Evolutionary conservation across 2,888 invertebrate genomes (phyloP).

Genomic region (Stenodera caucasica): DNA sequence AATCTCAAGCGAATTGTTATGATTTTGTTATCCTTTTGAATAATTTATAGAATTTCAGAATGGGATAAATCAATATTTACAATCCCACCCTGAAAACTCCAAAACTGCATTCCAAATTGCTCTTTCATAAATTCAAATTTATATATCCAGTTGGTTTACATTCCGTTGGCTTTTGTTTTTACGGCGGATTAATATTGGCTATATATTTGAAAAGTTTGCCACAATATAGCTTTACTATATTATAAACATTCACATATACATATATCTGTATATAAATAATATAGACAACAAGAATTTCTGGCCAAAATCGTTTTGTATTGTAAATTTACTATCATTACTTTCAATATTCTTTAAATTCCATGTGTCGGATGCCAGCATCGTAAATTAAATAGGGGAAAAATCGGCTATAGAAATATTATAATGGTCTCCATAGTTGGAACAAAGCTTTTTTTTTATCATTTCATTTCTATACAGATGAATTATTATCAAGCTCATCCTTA

Average conservation of each 20-base stretch:
- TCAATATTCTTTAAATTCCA: slow-evolving; percentile 25
- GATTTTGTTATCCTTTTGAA: slow-evolving; percentile 22
- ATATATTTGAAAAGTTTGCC: slow-evolving; percentile 30
- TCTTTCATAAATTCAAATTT: slow-evolving; percentile 40
- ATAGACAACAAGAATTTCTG: background rate
- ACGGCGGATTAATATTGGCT: slow-evolving; percentile 32
- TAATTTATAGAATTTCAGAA: slow-evolving; percentile 16
- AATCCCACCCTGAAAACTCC: slow-evolving; percentile 21
- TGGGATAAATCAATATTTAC: slow-evolving; percentile 21
- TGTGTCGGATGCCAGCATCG: slow-evolving; percentile 10
- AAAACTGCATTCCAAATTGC: slow-evolving; percentile 33
- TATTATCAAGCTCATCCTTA: slow-evolving; percentile 34
- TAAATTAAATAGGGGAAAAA: slow-evolving; percentile 20
- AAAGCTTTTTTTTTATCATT: slow-evolving; percentile 33
- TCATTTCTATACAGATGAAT: slow-evolving; percentile 39
- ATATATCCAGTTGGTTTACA: slow-evolving; percentile 33
- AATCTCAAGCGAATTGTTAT: slow-evolving; percentile 15
- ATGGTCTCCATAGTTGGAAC: slow-evolving; percentile 18
- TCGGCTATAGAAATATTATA: slow-evolving; percentile 25
- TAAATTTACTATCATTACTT: slow-evolving; percentile 17
- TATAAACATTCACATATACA: background rate
- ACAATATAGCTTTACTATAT: slow-evolving; percentile 10
- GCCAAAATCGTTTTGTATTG: slow-evolving; percentile 11
- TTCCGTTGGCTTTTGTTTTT: slow-evolving; percentile 34
- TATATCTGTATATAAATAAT: no score